These are phyloP conservation scores for Sterrhoptilus dennistouni DNA, from an alignment of 2,113 vertebrate species.

Conservation along the genomic window DNA sequence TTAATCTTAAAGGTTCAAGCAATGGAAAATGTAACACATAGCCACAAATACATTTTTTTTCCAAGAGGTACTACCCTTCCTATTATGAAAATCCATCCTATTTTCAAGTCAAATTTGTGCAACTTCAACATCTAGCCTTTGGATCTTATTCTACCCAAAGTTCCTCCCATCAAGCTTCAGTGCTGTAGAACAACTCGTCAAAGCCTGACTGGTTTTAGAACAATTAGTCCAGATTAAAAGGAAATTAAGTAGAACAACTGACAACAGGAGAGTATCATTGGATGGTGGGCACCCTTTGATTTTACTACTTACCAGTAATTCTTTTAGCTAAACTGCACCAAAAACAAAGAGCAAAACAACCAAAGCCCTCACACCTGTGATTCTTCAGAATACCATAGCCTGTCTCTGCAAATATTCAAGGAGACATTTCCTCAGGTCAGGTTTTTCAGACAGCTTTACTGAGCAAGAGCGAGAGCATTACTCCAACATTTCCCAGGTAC, in stretches of 20 bases:
- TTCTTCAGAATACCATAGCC: neutral
- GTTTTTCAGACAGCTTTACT: neutral
- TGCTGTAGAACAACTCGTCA: neutral
- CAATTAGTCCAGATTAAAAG: neutral
- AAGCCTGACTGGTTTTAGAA: neutral
- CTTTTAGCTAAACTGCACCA: neutral
- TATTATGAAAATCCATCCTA: neutral
- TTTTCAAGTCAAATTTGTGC: neutral
- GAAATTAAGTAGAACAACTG: neutral
- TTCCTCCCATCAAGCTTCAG: neutral
- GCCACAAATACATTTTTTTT: neutral
- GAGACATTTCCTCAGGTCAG: neutral
- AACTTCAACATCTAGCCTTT: neutral
- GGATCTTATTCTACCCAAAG: neutral
- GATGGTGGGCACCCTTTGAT: neutral
- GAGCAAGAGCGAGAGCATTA: neutral
- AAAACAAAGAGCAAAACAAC: neutral
- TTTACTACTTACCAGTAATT: neutral
- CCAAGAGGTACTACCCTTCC: neutral
- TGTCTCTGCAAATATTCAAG: neutral
- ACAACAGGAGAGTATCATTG: neutral
- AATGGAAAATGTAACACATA: neutral
- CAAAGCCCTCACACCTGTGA: accelerated
- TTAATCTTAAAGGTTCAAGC: neutral
- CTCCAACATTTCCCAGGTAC: neutral